Base-by-base conservation (phyloP, 2,797 vertebrate species). In the Dermochelys coriacea region DNA sequence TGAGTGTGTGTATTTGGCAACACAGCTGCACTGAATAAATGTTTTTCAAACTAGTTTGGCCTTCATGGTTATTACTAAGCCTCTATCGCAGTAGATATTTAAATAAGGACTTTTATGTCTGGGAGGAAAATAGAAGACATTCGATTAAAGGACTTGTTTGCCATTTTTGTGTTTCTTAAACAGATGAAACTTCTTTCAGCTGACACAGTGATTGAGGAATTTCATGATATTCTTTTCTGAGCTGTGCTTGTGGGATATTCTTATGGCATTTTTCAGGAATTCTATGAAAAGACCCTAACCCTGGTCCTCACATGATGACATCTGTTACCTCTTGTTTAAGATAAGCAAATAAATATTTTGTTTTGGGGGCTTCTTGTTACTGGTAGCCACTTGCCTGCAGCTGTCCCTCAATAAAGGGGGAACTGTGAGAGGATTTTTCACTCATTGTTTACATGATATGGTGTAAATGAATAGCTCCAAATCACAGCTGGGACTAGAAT, bases 1-100 rank as follows among this genome's bases (percentile, higher is more conserved):
- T 0, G 1, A 15, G 5, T 29, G 4, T 1, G 2, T 37, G 6
- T 18, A 31, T 86, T 90, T 86, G 14, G 64, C 4, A 9, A 71
- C 68, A 71, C 68, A 41, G 54, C 81, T 19, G 19, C 59, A 8
- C 0, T 11, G 4, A 18, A 23, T 18, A 88, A 51, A 1, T n/a
- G 1, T 29, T 86, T 3, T 31, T 84, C 5, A 8, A 4, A 21
- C 4, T 19, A 11, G 12, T 80, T 86, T 59, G 8, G 0, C 1
- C 3, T 31, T 14, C 23, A 19, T 2, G 19, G n/a, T 61, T 94
- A 85, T 85, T 82, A 51, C 3, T 59, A 18, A 1, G 1, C 1
- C 23, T 4, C 5, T 0, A 0, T 41, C 74, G 34, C 31, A 41
- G 5, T 15, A 80, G 31, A 29, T 3, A 21, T 29, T 75, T 68